Percentiles rank a stretch among this genome's conserved stretches.
Conservation (phyloP, 2,113 vertebrate genomes). For the Choloepus hoffmanni region DNA sequence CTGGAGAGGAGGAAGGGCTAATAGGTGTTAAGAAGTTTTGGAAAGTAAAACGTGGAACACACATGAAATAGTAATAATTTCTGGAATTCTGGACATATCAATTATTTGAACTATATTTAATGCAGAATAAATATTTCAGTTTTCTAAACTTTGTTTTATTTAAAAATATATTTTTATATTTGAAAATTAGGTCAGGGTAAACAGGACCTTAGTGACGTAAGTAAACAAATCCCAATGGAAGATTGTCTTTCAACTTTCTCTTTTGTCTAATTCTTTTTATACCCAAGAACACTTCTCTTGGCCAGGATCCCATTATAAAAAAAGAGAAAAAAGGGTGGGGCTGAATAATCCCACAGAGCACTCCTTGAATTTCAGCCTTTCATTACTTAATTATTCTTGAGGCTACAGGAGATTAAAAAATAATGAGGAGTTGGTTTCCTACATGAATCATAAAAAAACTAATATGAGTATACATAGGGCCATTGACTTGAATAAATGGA, state of each 20-base stretch:
- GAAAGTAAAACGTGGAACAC: conserved; percentile 45
- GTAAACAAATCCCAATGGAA: conserved; percentile 61
- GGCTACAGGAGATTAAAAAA: conserved; percentile 61
- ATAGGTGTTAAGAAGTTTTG: neutral
- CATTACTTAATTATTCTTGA: conserved; percentile 61
- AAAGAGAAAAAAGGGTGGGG: neutral
- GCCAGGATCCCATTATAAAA: conserved; percentile 23
- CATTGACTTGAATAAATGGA: conserved; percentile 19
- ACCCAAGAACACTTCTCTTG: conserved; percentile 59
- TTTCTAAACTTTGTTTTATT: conserved; percentile 49
- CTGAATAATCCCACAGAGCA: conserved; percentile 58
- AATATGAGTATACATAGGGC: neutral
- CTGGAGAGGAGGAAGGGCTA: neutral
- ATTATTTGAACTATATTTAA: neutral
- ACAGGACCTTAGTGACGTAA: neutral
- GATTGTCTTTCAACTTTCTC: conserved; percentile 68
- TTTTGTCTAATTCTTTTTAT: conserved; percentile 70
- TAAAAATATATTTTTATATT: conserved; percentile 58
- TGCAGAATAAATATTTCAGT: conserved; percentile 13
- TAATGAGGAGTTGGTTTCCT: conserved; percentile 63
- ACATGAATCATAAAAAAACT: conserved; percentile 32
- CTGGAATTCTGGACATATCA: neutral
- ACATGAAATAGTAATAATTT: neutral
- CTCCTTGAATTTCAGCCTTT: conserved; percentile 62
- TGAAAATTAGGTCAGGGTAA: conserved; percentile 61